Base-by-base conservation (phyloP, 2,888 invertebrate genomes). In the Plebejus argus region DNA sequence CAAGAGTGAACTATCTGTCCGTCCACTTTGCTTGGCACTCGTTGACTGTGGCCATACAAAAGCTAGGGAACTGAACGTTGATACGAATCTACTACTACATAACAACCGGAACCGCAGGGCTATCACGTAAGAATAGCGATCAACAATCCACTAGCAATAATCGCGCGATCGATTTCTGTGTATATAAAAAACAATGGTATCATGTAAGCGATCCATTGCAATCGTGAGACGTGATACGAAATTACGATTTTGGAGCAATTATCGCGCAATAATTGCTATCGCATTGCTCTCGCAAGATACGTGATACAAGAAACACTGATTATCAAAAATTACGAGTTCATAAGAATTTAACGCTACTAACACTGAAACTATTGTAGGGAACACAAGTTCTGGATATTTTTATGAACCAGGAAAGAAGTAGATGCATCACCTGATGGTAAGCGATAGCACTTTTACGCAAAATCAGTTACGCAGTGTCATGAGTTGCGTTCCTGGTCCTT, bases 1-100 rank as follows among this genome's bases (percentile, higher is more conserved):
- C 90, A 92, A 84, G 84, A 86, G 86, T 84, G 86, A 88, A 89
- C 89, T 89, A n/a, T 3, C 61, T 28, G 61, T 23, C 88, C 81
- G 82, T 82, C 82, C 77, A 78, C 72, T 39, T 56, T 28, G 39
- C 72, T 77, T 77, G 77, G 77, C 77, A 77, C 77, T 58, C 77
- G 18, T 72, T 77, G 72, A 77, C 77, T 72, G 77, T 58, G 39
- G 77, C 77, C 58, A 58, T 72, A 58, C 45, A 72, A 77, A 77
- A 77, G 71, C 72, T 71, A 77, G 76, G 33, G 56, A 77, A 77
- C 77, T 77, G 56, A 77, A 77, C 35, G 74, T 23, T 49, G 35
- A 39, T n/a, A 72, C 39, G 28, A 23, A 20, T 49, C 53, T 49
- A 74, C 74, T 28, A 53, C 74, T 49, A 49, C 74, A 74, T 45